Conservation (phyloP, 2,113 vertebrate species). For the Melospiza georgiana region DNA sequence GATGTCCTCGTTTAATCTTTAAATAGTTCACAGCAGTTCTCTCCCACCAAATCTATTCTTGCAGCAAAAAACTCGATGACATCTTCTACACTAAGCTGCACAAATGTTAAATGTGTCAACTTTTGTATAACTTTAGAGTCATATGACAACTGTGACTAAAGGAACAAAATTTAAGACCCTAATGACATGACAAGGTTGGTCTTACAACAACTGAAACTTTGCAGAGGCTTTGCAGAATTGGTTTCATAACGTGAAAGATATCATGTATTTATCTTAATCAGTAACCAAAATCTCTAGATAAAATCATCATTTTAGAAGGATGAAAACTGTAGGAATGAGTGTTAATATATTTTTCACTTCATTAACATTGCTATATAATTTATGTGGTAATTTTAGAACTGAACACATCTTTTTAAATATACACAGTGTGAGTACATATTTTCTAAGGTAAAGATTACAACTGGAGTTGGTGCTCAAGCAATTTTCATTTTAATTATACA, state of each 20-base stretch:
- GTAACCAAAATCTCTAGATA: not conserved
- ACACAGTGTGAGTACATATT: not conserved
- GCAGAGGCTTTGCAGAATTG: not conserved
- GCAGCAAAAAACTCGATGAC: constrained; percentile 24
- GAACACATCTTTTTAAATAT: not conserved
- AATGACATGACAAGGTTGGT: not conserved
- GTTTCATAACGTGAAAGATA: not conserved
- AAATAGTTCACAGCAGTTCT: constrained; percentile 50
- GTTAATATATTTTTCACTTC: not conserved
- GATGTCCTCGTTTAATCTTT: constrained; percentile 6
- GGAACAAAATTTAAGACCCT: constrained; percentile 10
- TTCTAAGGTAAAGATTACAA: not conserved
- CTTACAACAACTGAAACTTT: not conserved
- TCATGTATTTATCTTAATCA: not conserved
- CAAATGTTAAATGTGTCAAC: constrained; percentile 24
- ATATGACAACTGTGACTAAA: constrained; percentile 20
- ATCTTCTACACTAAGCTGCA: constrained; percentile 7
- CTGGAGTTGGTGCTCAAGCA: not conserved
- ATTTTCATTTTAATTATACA: not conserved
- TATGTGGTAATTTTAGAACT: not conserved
- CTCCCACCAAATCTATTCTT: constrained; percentile 55
- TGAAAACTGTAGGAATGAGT: not conserved
- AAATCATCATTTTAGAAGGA: not conserved
- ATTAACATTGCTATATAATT: not conserved
- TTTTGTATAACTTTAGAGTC: constrained; percentile 17